Conservation (phyloP, 2,888 invertebrate genomes). For the Fabriciana adippe region DNA sequence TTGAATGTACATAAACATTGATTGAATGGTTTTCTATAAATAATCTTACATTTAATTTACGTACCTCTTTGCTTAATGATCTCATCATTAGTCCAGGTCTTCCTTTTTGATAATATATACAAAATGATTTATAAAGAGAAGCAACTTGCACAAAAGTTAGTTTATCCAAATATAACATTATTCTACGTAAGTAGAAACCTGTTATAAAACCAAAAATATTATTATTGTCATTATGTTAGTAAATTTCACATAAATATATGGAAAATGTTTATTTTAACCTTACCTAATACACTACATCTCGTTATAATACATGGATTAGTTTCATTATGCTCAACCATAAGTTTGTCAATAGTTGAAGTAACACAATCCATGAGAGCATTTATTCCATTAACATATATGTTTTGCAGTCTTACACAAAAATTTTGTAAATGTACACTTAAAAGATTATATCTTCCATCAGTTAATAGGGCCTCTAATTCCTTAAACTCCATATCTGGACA, state of each 20-base stretch:
- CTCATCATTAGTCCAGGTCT: slow-evolving; percentile 75
- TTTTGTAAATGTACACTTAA: slow-evolving; percentile 81
- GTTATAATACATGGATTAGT: slow-evolving; percentile 78
- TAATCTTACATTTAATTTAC: background rate
- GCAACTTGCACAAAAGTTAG: slow-evolving; percentile 92
- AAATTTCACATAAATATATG: background rate
- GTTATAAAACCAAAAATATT: slow-evolving; percentile 56
- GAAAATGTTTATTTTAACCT: slow-evolving; percentile 30
- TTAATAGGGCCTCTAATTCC: slow-evolving; percentile 85
- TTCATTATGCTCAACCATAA: slow-evolving; percentile 80
- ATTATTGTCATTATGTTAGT: slow-evolving; percentile 16
- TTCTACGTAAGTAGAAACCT: slow-evolving; percentile 91
- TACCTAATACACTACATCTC: slow-evolving; percentile 87
- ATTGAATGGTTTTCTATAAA: background rate
- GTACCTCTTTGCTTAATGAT: slow-evolving; percentile 76
- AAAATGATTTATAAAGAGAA: slow-evolving; percentile 87
- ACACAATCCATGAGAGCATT: slow-evolving; percentile 85
- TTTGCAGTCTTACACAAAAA: slow-evolving; percentile 82
- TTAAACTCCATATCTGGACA: slow-evolving; percentile 89
- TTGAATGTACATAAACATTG: too few relatives aligned
- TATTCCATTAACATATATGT: slow-evolving; percentile 84
- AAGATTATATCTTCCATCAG: slow-evolving; percentile 83
- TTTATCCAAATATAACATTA: slow-evolving; percentile 91
- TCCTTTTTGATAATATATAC: slow-evolving; percentile 85
- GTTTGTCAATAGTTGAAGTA: slow-evolving; percentile 81